A percentile compares a stretch with the other conserved stretches of the same genome.
Conservation (phyloP, 2,113 vertebrate species). For the Silurus asotus region DNA sequence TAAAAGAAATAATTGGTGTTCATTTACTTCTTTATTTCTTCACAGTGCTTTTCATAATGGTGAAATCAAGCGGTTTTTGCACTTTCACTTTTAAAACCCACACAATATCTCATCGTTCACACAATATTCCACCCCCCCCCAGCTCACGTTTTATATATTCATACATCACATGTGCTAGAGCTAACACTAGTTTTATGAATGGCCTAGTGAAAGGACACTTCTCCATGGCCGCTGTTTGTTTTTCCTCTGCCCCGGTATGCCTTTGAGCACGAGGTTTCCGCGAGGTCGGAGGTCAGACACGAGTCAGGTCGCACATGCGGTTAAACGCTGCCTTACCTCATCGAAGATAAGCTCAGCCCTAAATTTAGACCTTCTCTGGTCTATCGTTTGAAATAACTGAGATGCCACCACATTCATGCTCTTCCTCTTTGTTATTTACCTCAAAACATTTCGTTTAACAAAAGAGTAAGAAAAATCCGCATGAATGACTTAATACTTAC, state of each 20-base stretch:
- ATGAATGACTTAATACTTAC: background rate
- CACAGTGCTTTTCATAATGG: background rate
- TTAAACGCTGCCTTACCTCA: slow-evolving; percentile 29
- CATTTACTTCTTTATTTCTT: background rate
- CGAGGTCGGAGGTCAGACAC: slow-evolving; percentile 57
- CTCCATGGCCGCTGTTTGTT: slow-evolving; percentile 59
- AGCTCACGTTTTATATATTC: background rate
- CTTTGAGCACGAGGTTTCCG: slow-evolving; percentile 8
- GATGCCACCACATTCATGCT: slow-evolving; percentile 16
- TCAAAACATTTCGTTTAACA: background rate
- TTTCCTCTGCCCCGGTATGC: slow-evolving; percentile 45
- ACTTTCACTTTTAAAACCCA: background rate
- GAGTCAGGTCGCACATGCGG: slow-evolving; percentile 48
- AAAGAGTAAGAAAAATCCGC: background rate
- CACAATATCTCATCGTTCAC: background rate
- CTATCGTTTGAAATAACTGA: slow-evolving; percentile 23
- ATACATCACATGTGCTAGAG: background rate
- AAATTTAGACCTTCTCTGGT: slow-evolving; percentile 45
- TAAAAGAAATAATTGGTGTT: background rate
- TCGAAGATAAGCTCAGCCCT: slow-evolving; percentile 9
- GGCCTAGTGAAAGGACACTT: slow-evolving; percentile 47
- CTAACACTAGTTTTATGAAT: slow-evolving; percentile 47
- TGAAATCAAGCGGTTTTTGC: background rate
- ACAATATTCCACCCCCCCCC: background rate
- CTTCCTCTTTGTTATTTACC: slow-evolving; percentile 19